These are phyloP conservation scores for Hoplostethus atlanticus DNA, from an alignment of 2,797 vertebrate species.

Conservation along the genomic window DNA sequence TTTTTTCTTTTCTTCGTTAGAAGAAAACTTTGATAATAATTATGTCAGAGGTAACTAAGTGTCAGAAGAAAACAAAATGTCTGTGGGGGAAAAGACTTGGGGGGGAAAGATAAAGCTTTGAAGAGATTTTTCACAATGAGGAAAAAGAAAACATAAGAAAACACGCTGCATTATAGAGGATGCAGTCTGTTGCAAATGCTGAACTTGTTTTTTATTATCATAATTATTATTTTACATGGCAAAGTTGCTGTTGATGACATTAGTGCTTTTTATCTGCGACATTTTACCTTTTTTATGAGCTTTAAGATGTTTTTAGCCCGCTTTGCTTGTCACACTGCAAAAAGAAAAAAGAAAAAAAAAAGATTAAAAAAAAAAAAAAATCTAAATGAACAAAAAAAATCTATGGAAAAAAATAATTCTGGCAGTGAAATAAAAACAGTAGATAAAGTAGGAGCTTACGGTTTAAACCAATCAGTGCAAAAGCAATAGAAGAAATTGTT, in stretches of 20 bases:
- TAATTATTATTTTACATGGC: slow-evolving; percentile 88
- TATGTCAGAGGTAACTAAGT: slow-evolving; percentile 91
- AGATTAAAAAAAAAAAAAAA: slow-evolving; percentile 73
- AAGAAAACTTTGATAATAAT: slow-evolving; percentile 94
- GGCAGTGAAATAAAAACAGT: slow-evolving; percentile 84
- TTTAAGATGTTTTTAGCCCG: slow-evolving; percentile 97
- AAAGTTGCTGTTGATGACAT: slow-evolving; percentile 91
- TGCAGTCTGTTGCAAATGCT: slow-evolving; percentile 93
- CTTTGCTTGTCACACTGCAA: slow-evolving; percentile 98
- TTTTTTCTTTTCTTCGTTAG: slow-evolving; percentile 92
- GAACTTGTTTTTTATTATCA: slow-evolving; percentile 81
- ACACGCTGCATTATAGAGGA: slow-evolving; percentile 88
- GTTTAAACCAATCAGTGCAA: slow-evolving; percentile 90
- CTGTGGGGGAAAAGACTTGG: slow-evolving; percentile 85
- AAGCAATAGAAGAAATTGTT: slow-evolving; percentile 99
- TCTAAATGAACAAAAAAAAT: slow-evolving; percentile 81
- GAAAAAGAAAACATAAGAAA: slow-evolving; percentile 80
- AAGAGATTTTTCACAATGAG: slow-evolving; percentile 92
- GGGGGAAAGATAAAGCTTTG: slow-evolving; percentile 81
- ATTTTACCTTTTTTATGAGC: slow-evolving; percentile 99
- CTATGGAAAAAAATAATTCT: slow-evolving; percentile 69
- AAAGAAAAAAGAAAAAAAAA: slow-evolving; percentile 80
- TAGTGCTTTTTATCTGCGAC: slow-evolving; percentile 98
- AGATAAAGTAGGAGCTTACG: slow-evolving; percentile 93
- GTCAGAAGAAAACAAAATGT: slow-evolving; percentile 92